Evolutionary conservation across 2,888 invertebrate species (phyloP), one percentile per base, ranked within the genome.

Genomic region (Parnassius glacialis): DNA sequence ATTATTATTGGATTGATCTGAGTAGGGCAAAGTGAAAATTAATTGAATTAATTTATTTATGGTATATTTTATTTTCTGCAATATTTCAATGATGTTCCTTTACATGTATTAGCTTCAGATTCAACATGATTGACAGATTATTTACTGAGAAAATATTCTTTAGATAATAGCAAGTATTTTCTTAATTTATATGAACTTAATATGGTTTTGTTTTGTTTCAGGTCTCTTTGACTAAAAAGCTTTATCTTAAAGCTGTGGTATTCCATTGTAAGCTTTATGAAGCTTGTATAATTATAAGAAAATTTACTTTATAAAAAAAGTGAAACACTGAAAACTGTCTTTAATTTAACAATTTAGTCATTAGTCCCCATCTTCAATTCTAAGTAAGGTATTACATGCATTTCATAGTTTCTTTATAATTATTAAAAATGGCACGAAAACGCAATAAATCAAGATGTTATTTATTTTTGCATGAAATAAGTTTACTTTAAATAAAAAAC

Each of bases 151-250:
- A 67, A 48, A 3, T 58, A 16, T 11, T 11, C 16, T 12, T 48
- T 2, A n/a, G 10, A 42, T 34, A 50, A 42, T 34, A 10, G 9
- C 0, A 12, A 11, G 2, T 25, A 9, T 2, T 11, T 44, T 57
- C 9, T 10, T 16, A 48, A 2, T 25, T 16, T 42, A 10, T 9
- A 16, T 42, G 12, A 43, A 70, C 70, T 70, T 34, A 58, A 48
- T 61, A n/a, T 10, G 9, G 45, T 71, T 75, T 85, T 77, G 74
- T 70, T 83, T 86, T 92, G 87, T 93, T 93, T 79, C 93, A 94
- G 94, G 95, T 93, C 94, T 96, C 77, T 96, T 96, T 79, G 95
- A 96, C 87, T 95, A 94, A 93, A 83, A 85, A 83, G 87, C 87
- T 88, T 84, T 85, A 80, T 76, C 73, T 74, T 74, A 79, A 84